These are phyloP conservation scores for Hapalemur alaotrensis DNA, from an alignment of 2,797 vertebrate species.

Conservation along the genomic window DNA sequence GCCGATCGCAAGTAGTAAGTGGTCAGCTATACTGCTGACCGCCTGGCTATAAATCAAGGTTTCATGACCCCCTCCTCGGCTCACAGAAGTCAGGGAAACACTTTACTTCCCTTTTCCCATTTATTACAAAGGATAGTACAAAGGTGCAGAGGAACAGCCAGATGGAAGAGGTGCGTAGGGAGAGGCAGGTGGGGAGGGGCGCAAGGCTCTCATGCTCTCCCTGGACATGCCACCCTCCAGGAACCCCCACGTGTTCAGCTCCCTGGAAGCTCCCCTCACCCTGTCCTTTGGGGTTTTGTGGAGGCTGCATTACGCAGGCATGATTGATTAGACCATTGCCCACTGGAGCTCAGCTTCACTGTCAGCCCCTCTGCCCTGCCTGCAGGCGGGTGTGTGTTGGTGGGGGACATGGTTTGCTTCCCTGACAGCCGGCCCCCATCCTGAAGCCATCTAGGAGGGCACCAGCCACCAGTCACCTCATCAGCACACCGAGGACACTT, in stretches of 20 bases:
- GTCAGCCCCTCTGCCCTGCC: neutral
- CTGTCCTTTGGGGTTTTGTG: neutral
- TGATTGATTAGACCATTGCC: neutral
- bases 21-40: neutral
- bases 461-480: neutral
- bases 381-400: neutral
- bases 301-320: neutral
- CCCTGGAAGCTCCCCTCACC: neutral
- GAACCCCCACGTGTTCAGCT: neutral
- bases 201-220: neutral
- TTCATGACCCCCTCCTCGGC: neutral
- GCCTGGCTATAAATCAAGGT: neutral
- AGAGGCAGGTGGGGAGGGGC: neutral
- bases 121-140: neutral
- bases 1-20: neutral
- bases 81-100: neutral
- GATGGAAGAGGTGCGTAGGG: neutral
- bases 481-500: neutral
- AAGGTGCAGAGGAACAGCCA: neutral
- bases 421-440: neutral
- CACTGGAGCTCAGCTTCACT: neutral
- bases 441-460: neutral
- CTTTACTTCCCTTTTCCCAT: neutral
- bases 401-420: neutral
- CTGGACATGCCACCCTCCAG: neutral